Base-by-base conservation (phyloP, 1,140 invertebrate genomes). In the Drosophila teissieri region DNA sequence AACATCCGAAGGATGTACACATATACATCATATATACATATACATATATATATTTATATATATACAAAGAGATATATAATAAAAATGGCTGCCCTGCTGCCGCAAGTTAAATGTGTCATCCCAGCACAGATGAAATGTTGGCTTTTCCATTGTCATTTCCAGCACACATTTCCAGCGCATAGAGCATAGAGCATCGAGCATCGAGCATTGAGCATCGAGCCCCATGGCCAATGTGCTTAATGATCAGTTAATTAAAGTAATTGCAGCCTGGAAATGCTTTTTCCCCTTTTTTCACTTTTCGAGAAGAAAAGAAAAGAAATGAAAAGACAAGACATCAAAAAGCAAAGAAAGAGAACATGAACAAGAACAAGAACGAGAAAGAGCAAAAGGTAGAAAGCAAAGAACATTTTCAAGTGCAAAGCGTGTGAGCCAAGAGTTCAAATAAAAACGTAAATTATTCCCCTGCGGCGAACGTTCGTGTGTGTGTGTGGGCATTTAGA, bases 161-260 rank as follows among this genome's bases (percentile, higher is more conserved):
- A 80, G 31, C 31, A 19, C 49, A 31, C 49, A 36, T 79, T 19
- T 19, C 19, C 19, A 4, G 24, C 24, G 4, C 24, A 24, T 24
- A 45, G 42, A 45, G 15, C 42, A 65, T 37, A 27, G 3, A 27
- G 11, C 34, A 46, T 34, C 10, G 40, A 22, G 12, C 44, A 45
- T 80, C 19, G 11, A 52, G 8, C 37, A 64, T 27, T 14, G 3
- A 31, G 12, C 17, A 37, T 37, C 8, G 34, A 65, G 24, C 42
- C 19, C 44, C 44, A 53, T 74, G 60, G 57, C 65, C 64, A 70
- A 80, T 85, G 84, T 72, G 80, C 75, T 76, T 86, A 86, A 84
- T 89, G 84, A 89, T 89, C 69, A 78, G 84, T 89, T 89, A 90
- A 89, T 89, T 89, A 89, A 89, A 78, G 84, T 89, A 89, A 89